phyloP scores from a whole-genome alignment of 1,140 invertebrate species.

The Leptopilina boulardi region DNA sequence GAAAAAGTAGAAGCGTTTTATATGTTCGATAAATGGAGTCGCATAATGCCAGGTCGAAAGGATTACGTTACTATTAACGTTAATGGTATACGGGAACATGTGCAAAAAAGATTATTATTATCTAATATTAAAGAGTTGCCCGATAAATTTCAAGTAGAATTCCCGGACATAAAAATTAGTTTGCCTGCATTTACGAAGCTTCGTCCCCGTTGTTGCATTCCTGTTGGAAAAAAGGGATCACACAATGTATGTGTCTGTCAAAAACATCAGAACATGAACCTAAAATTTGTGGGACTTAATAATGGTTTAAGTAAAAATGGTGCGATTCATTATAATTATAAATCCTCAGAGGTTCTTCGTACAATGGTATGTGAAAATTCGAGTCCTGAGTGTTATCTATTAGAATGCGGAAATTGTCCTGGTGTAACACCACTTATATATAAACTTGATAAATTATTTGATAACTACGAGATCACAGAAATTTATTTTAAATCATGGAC shows the following conservation, averaged over 20 bases:
- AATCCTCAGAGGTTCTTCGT: not conserved
- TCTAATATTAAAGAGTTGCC: not conserved
- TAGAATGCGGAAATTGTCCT: slow-evolving; percentile 4
- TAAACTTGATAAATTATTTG: not conserved
- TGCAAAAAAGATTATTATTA: not conserved
- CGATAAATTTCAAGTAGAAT: not conserved
- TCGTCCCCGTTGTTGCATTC: slow-evolving; percentile 1
- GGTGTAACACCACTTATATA: not conserved
- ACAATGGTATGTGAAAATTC: slow-evolving; percentile 8
- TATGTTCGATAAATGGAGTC: not conserved
- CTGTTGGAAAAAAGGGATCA: not conserved
- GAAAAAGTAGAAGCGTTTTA: not conserved
- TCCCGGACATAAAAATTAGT: slow-evolving; percentile 4
- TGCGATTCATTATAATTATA: not conserved
- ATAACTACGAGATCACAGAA: not conserved
- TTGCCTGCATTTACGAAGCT: not conserved
- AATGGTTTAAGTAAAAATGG: not conserved
- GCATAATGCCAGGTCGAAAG: not conserved
- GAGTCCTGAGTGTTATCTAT: not conserved
- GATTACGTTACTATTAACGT: not conserved
- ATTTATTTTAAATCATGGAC: slow-evolving; percentile 18
- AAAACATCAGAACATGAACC: slow-evolving; percentile 10
- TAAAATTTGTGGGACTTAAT: not conserved
- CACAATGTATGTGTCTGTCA: slow-evolving; percentile 26
- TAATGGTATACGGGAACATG: not conserved